Evolutionary conservation across 2,888 invertebrate species (phyloP).

Genomic region (Merodon equestris): DNA sequence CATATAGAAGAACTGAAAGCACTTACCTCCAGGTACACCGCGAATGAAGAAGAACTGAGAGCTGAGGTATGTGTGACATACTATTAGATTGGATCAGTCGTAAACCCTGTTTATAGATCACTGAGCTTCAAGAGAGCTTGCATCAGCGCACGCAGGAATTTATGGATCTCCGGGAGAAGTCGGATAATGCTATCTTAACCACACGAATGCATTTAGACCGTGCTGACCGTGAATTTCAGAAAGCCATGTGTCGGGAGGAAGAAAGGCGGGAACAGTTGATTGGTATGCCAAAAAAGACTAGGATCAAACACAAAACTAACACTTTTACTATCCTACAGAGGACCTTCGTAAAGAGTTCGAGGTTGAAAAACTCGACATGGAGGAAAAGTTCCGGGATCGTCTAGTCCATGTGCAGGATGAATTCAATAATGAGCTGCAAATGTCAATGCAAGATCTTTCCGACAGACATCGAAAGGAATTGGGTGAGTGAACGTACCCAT

Average conservation of each 20-base stretch:
- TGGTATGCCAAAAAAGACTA: constrained; percentile 63
- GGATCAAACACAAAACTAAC: background rate
- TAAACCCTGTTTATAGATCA: constrained; percentile 80
- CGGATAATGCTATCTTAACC: constrained; percentile 79
- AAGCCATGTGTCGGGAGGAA: constrained; percentile 77
- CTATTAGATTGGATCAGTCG: no score
- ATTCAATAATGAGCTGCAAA: constrained; percentile 76
- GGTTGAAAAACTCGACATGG: constrained; percentile 85
- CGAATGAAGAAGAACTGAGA: constrained; percentile 80
- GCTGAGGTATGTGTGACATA: constrained; percentile 79
- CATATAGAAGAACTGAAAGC: constrained; percentile 81
- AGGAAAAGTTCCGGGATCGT: constrained; percentile 86
- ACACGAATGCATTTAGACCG: constrained; percentile 78
- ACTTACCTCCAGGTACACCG: constrained; percentile 81
- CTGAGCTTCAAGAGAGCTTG: constrained; percentile 83
- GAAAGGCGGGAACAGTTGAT: constrained; percentile 76
- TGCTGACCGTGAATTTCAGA: constrained; percentile 78
- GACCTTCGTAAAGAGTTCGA: constrained; percentile 81
- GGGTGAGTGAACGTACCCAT: constrained; percentile 80
- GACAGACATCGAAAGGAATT: constrained; percentile 84
- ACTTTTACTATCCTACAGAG: constrained; percentile 51
- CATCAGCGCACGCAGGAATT: constrained; percentile 76
- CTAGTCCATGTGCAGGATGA: constrained; percentile 78
- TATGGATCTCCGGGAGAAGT: constrained; percentile 80
- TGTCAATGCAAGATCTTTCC: constrained; percentile 82